Evolutionary conservation across 2,888 invertebrate species (phyloP), one percentile per base, ranked within the genome.

Genomic region (Mesochorus sp.): DNA sequence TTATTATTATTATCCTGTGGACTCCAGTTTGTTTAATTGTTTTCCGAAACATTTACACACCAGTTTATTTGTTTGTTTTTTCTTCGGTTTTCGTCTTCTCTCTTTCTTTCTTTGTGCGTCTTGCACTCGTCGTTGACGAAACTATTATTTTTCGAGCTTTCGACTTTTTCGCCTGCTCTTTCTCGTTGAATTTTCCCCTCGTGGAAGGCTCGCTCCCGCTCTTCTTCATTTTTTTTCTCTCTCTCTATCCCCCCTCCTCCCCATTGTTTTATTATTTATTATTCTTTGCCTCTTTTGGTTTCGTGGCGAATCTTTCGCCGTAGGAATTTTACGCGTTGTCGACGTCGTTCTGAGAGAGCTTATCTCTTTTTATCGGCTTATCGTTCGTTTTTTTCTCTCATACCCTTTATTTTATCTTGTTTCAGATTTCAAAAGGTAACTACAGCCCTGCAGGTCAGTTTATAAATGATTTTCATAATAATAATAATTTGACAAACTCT

Each of bases 1-100:
- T 61, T 68, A 75, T 57, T 61, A 61, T 70, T 64, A 57, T 64
- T 76, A 76, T 76, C 71, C 76, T 66, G 76, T 72, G 76, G 76
- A 76, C 76, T 76, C 76, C 76, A 71, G 66, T 76, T 71, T 76
- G 59, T 53, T 72, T 72, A 2, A 47, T 44, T 55, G 55, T 44
- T 61, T 67, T 62, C 39, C 70, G 31, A 76, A 64, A 64, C 70
- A 44, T 59, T 71, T 70, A 53, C 37, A 57, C 53, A 28, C n/a
- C n/a, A n/a, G n/a, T 42, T 21, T 53, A 55, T 51, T 5, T 14
- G 37, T 67, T 51, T 34, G 21, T 49, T 49, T 17, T 10, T 21
- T 49, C 8, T 3, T 21, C 24, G 3, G 10, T 57, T 51, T 39
- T 34, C 44, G 31, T 24, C 59, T 14, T 26, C 0, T 12, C 10